Evolutionary conservation across 2,113 vertebrate genomes (phyloP), one percentile per base, ranked within the genome.

Genomic region (Psilopsiagon aurifrons): DNA sequence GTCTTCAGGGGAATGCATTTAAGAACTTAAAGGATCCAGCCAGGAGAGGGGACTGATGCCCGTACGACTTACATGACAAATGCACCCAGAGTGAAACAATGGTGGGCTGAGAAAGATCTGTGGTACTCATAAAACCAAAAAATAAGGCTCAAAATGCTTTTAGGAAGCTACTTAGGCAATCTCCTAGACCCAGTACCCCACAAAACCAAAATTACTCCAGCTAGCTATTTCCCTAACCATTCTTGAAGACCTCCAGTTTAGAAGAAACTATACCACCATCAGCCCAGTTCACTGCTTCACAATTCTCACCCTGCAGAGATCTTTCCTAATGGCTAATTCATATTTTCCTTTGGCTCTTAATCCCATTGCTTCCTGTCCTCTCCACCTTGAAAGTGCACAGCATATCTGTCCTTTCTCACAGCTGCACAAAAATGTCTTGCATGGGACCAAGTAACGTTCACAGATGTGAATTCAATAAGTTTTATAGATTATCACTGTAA

Each of bases 1-100:
- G n/a, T 94, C 88, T 80, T 95, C 70, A 55, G 94, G 92, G 75
- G 67, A 94, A 92, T 89, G 91, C 91, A 94, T 95, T 96, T 97
- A 94, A 94, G 75, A 92, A 92, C 96, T 94, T 92, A 94, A 94
- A 79, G 89, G 88, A 86, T 82, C 67, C 86, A 97, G 86, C 75
- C 86, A 96, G 88, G 83, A 96, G 74, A 85, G 49, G 35, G 54
- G 77, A 79, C 73, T 77, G 62, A 60, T 90, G 73, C 62, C 80
- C 3, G 0, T 33, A 33, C 31, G 69, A 91, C 80, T 93, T 89
- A 57, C 0, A 1, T 73, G 90, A 73, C 55, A 39, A 93, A 89
- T 12, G 7, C 35, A 85, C n/a, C 15, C 35, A 25, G 28, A 37
- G 29, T 14, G 55, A 88, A 68, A 75, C 69, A 68, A 7, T 19